Percentiles rank a stretch among this genome's conserved stretches.
Conservation (phyloP, 1,140 invertebrate genomes). For the Hylaeus volcanicus region DNA sequence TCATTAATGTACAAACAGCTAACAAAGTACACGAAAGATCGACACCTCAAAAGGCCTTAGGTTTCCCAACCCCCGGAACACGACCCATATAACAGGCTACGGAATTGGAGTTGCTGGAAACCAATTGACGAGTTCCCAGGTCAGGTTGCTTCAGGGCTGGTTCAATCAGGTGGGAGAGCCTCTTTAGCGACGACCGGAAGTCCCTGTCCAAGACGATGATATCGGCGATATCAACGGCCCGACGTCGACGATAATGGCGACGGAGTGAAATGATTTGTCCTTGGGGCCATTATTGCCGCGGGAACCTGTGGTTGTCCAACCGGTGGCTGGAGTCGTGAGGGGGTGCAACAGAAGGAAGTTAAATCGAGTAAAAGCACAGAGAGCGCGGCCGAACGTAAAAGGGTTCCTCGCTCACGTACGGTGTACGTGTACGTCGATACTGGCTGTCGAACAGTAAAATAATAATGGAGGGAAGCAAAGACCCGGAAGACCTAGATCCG, state of each 20-base stretch:
- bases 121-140: background rate
- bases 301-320: slow-evolving; percentile 36
- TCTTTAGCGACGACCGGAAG: slow-evolving; percentile 57
- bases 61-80: too few species aligned
- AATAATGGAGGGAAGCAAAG: slow-evolving; percentile 66
- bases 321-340: slow-evolving; percentile 2
- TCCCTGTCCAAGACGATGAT: slow-evolving; percentile 50
- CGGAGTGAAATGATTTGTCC: slow-evolving; percentile 66
- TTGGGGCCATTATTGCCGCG: slow-evolving; percentile 60
- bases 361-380: slow-evolving; percentile 67
- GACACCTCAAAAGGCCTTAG: too few species aligned
- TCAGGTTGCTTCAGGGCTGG: slow-evolving; percentile 54
- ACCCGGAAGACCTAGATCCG: slow-evolving; percentile 23
- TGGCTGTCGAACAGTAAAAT: slow-evolving; percentile 68
- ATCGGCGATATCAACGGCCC: slow-evolving; percentile 50
- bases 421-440: slow-evolving; percentile 71
- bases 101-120: slow-evolving; percentile 47
- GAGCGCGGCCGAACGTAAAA: slow-evolving; percentile 57
- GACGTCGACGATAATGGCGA: slow-evolving; percentile 53
- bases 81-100: background rate
- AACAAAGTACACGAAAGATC: too few species aligned
- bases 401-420: slow-evolving; percentile 68
- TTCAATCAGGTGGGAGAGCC: slow-evolving; percentile 62
- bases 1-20: too few species aligned
- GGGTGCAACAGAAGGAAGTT: slow-evolving; percentile 46